A percentile compares a stretch with the other conserved stretches of the same genome.
These are phyloP conservation scores for Stenurella melanura DNA, from an alignment of 2,888 invertebrate genomes.

Conservation along the genomic window DNA sequence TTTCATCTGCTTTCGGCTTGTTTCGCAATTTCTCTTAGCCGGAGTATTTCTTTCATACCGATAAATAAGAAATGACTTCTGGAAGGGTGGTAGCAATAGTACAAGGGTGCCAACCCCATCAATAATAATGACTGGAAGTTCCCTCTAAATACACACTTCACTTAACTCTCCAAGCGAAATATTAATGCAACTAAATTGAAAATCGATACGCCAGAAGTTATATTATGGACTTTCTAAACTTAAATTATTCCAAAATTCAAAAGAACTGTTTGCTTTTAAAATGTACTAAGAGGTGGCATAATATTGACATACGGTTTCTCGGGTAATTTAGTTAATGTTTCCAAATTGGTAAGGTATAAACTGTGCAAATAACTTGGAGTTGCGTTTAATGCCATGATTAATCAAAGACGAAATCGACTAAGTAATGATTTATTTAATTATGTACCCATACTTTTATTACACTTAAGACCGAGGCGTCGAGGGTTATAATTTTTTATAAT, in stretches of 20 bases:
- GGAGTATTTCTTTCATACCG: slow-evolving; percentile 58
- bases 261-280: slow-evolving; percentile 50
- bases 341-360: slow-evolving; percentile 25
- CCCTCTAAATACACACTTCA: slow-evolving; percentile 71
- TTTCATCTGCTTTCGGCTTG: slow-evolving; percentile 49
- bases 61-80: slow-evolving; percentile 68
- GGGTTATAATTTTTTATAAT: too few species aligned
- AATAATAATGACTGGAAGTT: slow-evolving; percentile 71
- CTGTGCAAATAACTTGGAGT: too few species aligned
- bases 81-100: slow-evolving; percentile 57
- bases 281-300: slow-evolving; percentile 42
- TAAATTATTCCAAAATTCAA: slow-evolving; percentile 27
- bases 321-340: slow-evolving; percentile 51
- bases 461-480: too few species aligned
- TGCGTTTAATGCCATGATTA: too few species aligned
- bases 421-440: too few species aligned
- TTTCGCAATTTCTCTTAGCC: slow-evolving; percentile 56
- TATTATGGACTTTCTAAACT: slow-evolving; percentile 28
- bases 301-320: slow-evolving; percentile 51
- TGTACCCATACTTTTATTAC: too few species aligned
- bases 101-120: slow-evolving; percentile 70
- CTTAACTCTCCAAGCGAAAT: slow-evolving; percentile 70
- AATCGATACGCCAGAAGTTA: slow-evolving; percentile 66
- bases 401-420: too few species aligned
- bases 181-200: slow-evolving; percentile 72